These are phyloP conservation scores for Zaprionus gabonicus DNA, from an alignment of 1,140 invertebrate genomes.

Conservation along the genomic window DNA sequence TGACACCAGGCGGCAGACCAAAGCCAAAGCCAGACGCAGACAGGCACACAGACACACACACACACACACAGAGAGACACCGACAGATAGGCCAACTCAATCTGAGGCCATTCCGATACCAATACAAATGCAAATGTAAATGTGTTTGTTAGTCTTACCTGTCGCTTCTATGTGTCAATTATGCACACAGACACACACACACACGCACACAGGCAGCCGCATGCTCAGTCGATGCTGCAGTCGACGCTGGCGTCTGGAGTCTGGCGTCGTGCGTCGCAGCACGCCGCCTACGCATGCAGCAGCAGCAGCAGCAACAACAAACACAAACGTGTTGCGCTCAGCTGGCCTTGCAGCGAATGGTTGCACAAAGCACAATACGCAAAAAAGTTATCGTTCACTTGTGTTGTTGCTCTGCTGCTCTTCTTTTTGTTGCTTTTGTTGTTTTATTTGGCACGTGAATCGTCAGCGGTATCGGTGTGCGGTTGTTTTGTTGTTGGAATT, in stretches of 20 bases:
- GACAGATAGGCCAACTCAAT: not conserved
- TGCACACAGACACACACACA: constrained; percentile 13
- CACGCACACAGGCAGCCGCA: not conserved
- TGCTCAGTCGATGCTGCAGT: constrained; percentile 2
- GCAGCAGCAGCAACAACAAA: constrained; percentile 38
- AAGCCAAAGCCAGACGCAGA: constrained; percentile 7
- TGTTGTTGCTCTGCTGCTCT: constrained; percentile 13
- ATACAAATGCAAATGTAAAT: constrained; percentile 8
- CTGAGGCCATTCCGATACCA: not conserved
- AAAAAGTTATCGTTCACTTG: constrained; percentile 46
- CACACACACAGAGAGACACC: not conserved
- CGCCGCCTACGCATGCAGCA: constrained; percentile 54
- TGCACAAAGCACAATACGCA: constrained; percentile 63
- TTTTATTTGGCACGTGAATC: constrained; percentile 69
- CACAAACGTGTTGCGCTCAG: constrained; percentile 80
- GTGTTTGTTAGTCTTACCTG: constrained; percentile 36
- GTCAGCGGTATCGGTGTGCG: constrained; percentile 30
- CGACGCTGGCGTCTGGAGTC: constrained; percentile 11
- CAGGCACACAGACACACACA: not conserved
- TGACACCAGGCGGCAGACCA: constrained; percentile 32
- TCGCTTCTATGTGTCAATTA: constrained; percentile 50
- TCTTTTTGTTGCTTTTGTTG: constrained; percentile 42
- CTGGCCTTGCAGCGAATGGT: constrained; percentile 68
- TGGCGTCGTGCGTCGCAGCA: constrained; percentile 14
- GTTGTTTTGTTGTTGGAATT: constrained; percentile 48